Evolutionary conservation across 92 coral and sea anemone genomes (phyloP), one percentile per base, ranked within the genome.

Genomic region (Metridium senile): DNA sequence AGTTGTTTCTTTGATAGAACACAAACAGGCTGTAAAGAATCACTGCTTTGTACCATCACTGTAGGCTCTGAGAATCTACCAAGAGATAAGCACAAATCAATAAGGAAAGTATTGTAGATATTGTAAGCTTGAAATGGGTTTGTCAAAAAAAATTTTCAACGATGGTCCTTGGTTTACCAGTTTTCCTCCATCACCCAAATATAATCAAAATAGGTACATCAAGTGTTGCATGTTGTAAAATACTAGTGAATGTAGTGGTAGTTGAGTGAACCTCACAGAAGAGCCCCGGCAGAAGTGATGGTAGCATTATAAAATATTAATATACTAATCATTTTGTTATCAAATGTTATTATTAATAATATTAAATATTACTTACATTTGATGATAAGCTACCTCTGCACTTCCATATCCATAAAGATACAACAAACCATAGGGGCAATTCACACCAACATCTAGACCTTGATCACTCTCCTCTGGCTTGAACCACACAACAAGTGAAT

Each of bases 1-100:
- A 92, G 71, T 61, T 81, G 72, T 17, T 68, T 86, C 72, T 68
- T 69, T n/a, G 93, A 85, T 11, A 92, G 77, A 52, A 89, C 72
- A 39, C 84, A 85, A n/a, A 74, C 64, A n/a, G 93, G 93, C 46
- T 84, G 87, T 35, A 72, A 35, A 32, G 84, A 18, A 68, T 62
- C 89, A 72, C 81, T 69, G 63, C 86, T 84, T 26, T 84, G 70
- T 20, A 84, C 89, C 39, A 84, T 62, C 71, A 88, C 28, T 34
- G 76, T 73, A 13, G 93, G 83, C 73, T 88, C 93, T 2, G 80
- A 67, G 61, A 84, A 65, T 85, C 93, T 88, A 51, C 19, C 26
- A 59, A 64, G 19, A 30, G 28, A 45, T 39, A 39, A 39, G n/a
- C n/a, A n/a, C n/a, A n/a, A n/a, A n/a, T n/a, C n/a, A n/a, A n/a